Evolutionary conservation across 2,888 invertebrate species (phyloP).

Genomic region (Acleris laterana): DNA sequence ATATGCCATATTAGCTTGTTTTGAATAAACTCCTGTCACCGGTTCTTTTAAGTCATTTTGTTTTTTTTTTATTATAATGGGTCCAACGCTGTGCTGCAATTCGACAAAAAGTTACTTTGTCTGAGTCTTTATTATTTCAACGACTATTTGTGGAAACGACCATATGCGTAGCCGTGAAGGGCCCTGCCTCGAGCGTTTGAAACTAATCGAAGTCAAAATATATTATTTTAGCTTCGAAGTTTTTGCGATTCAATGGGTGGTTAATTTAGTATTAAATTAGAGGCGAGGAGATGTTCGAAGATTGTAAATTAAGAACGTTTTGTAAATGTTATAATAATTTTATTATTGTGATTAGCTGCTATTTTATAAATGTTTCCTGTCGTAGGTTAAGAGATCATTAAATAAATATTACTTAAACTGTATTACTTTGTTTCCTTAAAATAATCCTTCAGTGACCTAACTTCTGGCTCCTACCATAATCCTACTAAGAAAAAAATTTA

Average conservation of each 20-base stretch:
- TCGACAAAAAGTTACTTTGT: background rate
- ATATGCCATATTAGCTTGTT: background rate
- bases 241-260: conserved; percentile 32
- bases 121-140: background rate
- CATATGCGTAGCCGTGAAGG: background rate
- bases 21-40: background rate
- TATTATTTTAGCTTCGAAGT: conserved; percentile 31
- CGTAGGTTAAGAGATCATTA: conserved; percentile 76
- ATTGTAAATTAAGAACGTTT: conserved; percentile 60
- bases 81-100: background rate
- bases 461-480: background rate
- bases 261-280: conserved; percentile 42
- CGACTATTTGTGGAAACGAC: background rate
- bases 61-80: background rate
- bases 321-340: conserved; percentile 78
- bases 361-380: conserved; percentile 82
- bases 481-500: background rate
- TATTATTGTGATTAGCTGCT: conserved; percentile 78
- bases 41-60: background rate
- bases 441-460: background rate
- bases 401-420: conserved; percentile 72
- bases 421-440: conserved; percentile 21
- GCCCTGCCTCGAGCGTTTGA: conserved; percentile 2
- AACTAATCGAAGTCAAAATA: conserved; percentile 26
- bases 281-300: conserved; percentile 55